phyloP scores from a whole-genome alignment of 2,797 vertebrate genomes.

The Sternotherus odoratus region DNA sequence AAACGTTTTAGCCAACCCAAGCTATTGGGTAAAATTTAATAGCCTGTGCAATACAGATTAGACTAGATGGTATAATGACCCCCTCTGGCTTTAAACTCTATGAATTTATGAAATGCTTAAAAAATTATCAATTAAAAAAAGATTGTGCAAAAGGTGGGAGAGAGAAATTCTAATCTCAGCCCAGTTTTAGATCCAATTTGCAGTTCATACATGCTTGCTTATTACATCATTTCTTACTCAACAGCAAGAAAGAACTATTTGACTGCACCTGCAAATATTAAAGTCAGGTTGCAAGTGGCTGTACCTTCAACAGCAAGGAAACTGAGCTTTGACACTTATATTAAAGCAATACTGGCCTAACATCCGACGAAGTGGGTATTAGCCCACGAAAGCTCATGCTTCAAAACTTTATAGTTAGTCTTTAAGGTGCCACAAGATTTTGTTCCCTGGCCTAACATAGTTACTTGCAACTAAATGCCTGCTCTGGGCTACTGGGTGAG shows the following conservation, averaged over 20 bases:
- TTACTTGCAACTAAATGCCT: neutral
- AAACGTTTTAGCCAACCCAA: neutral
- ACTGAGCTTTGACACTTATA: neutral
- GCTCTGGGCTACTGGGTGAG: neutral
- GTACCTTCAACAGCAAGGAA: neutral
- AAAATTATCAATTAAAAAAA: neutral
- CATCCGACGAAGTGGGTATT: too few species aligned
- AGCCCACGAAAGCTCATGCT: too few species aligned
- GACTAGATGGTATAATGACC: neutral
- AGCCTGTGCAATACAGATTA: neutral
- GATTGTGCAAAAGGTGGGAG: neutral
- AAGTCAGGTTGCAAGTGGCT: fast-evolving
- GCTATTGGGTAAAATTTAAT: neutral
- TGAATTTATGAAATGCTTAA: neutral
- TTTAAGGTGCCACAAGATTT: too few species aligned
- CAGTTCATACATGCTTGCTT: neutral
- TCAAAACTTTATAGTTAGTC: too few species aligned
- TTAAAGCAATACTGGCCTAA: neutral
- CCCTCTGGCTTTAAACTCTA: neutral
- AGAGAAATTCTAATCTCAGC: neutral
- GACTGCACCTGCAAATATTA: neutral
- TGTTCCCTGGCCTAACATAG: too few species aligned
- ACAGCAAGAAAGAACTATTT: neutral
- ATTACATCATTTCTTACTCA: neutral
- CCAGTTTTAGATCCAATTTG: neutral